Percentiles rank a stretch among this genome's conserved stretches.
These are phyloP conservation scores for Pempheris klunzingeri DNA, from an alignment of 2,797 vertebrate genomes.

Conservation along the genomic window DNA sequence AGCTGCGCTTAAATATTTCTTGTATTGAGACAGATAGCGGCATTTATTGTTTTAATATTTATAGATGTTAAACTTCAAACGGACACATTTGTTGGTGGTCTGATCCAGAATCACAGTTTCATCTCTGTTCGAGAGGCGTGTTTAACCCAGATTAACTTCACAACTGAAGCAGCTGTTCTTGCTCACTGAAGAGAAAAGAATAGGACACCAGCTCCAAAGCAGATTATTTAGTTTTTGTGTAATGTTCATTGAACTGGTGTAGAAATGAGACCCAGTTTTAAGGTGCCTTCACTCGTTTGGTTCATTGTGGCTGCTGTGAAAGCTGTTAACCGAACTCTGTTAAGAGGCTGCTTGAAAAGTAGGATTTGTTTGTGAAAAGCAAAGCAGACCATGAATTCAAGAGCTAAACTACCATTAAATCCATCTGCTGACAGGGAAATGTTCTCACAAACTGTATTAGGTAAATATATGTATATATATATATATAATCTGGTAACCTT, in stretches of 20 bases:
- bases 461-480: too few relatives aligned
- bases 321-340: neutral
- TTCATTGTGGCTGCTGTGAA: neutral
- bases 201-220: neutral
- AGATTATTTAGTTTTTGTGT: neutral
- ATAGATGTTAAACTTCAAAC: conserved; percentile 1
- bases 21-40: neutral
- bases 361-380: neutral
- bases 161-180: neutral
- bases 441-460: too few relatives aligned
- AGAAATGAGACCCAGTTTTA: too few relatives aligned
- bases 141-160: too few relatives aligned
- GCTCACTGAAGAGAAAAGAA: neutral
- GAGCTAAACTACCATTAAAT: too few relatives aligned
- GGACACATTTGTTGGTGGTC: neutral
- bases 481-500: neutral
- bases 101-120: neutral
- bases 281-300: neutral
- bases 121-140: too few relatives aligned
- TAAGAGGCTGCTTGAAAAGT: neutral
- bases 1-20: neutral
- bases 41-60: conserved; percentile 26
- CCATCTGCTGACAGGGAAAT: too few relatives aligned
- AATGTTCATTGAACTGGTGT: too few relatives aligned
- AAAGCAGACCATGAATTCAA: neutral